phyloP scores from a whole-genome alignment of 1,140 invertebrate species.

The Venustaconcha ellipsiformis region DNA sequence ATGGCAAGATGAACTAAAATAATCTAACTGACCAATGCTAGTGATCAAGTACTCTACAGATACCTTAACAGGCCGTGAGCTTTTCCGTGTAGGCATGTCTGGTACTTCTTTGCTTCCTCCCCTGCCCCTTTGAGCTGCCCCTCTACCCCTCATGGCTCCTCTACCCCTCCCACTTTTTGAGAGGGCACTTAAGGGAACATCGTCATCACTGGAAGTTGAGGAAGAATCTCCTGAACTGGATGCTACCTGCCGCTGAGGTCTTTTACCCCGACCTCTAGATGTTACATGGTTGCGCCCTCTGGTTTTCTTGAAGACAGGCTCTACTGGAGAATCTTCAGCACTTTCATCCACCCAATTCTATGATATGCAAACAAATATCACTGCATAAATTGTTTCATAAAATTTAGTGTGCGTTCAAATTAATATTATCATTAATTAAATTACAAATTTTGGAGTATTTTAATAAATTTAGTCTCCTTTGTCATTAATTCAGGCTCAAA shows the following conservation, averaged over 20 bases:
- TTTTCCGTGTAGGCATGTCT: too few species aligned
- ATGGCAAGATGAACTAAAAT: too few species aligned
- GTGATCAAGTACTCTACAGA: too few species aligned
- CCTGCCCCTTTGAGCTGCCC: background rate
- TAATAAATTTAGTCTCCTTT: too few species aligned
- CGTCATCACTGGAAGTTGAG: conserved; percentile 17
- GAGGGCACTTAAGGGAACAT: conserved; percentile 20
- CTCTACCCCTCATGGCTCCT: background rate
- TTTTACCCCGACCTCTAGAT: conserved; percentile 19
- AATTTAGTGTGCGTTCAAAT: too few species aligned
- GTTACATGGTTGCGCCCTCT: conserved; percentile 23
- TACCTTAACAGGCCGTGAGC: too few species aligned
- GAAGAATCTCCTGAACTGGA: background rate
- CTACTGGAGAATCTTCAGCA: conserved; percentile 14
- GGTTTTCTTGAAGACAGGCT: conserved; percentile 20
- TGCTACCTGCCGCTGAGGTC: background rate
- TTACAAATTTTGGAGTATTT: too few species aligned
- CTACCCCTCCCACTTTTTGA: background rate
- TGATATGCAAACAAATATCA: background rate
- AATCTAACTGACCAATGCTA: too few species aligned
- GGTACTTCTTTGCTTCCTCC: background rate
- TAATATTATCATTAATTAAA: too few species aligned
- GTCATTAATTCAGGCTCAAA: too few species aligned
- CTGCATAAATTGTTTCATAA: too few species aligned
- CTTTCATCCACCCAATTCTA: conserved; percentile 16